Percentiles rank a stretch among this genome's conserved stretches.
These are phyloP conservation scores for Australoheros facetus DNA, from an alignment of 2,797 vertebrate genomes.

Conservation along the genomic window DNA sequence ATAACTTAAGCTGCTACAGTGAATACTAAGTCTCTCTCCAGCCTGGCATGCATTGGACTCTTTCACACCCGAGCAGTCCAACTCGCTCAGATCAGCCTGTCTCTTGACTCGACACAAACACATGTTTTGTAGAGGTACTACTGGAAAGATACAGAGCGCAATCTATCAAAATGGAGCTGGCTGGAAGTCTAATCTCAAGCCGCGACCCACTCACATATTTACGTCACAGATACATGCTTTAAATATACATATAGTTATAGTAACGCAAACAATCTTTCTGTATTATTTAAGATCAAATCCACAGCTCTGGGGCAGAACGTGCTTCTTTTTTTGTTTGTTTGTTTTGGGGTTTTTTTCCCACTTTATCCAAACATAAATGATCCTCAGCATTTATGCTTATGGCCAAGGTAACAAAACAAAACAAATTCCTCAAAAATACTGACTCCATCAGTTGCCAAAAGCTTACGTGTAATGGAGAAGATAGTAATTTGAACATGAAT, in stretches of 20 bases:
- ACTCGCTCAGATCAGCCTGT: constrained; percentile 59
- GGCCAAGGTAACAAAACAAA: constrained; percentile 46
- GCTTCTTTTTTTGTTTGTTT: constrained; percentile 14
- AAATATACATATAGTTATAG: constrained; percentile 26
- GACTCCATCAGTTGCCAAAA: constrained; percentile 45
- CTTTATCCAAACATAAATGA: constrained; percentile 56
- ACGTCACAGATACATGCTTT: constrained; percentile 29
- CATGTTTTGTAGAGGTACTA: constrained; percentile 65
- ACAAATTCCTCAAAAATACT: constrained; percentile 51
- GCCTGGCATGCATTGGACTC: constrained; percentile 66
- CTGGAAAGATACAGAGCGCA: constrained; percentile 59
- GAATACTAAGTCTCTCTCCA: constrained; percentile 71
- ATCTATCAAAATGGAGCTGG: constrained; percentile 68
- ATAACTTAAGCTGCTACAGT: constrained; percentile 70
- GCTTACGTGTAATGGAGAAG: constrained; percentile 41
- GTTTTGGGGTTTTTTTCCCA: neutral
- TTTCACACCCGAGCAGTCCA: constrained; percentile 64
- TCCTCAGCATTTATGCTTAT: constrained; percentile 55
- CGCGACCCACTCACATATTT: constrained; percentile 48
- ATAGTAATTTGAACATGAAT: constrained; percentile 67
- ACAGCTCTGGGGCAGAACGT: neutral
- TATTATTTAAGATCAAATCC: constrained; percentile 44
- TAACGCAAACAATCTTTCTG: constrained; percentile 11
- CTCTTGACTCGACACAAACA: constrained; percentile 73
- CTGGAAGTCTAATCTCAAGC: constrained; percentile 56